These are phyloP conservation scores for Coremacera marginata DNA, from an alignment of 2,888 invertebrate species.

Conservation along the genomic window DNA sequence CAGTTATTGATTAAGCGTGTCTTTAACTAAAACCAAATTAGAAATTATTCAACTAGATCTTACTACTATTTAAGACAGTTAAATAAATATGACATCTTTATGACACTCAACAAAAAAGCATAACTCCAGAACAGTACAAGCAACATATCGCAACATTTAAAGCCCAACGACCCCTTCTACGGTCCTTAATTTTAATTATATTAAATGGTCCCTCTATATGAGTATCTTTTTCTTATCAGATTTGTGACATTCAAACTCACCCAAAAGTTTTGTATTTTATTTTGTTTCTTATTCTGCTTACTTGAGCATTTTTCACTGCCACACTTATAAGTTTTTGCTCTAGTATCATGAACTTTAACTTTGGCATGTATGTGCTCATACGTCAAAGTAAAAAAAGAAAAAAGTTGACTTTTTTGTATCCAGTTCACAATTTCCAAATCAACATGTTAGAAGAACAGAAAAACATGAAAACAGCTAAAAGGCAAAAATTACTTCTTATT, in stretches of 20 bases:
- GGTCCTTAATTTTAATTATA: background rate
- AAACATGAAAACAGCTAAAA: background rate
- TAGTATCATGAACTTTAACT: background rate
- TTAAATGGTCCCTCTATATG: background rate
- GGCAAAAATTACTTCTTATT: background rate
- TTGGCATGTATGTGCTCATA: constrained; percentile 5
- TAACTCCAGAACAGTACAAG: no score
- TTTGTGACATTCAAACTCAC: constrained; percentile 6
- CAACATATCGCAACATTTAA: no score
- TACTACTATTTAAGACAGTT: no score
- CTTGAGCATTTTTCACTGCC: background rate
- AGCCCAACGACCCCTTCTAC: no score
- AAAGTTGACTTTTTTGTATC: background rate
- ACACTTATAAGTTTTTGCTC: background rate
- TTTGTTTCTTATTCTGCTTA: background rate
- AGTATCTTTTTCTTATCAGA: constrained; percentile 8
- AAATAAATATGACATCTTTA: no score
- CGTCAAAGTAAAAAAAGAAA: background rate
- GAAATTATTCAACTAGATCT: no score
- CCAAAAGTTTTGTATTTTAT: background rate
- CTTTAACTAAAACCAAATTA: no score
- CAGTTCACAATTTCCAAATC: background rate
- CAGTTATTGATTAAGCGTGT: no score
- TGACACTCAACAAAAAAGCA: no score
- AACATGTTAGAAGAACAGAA: background rate